Evolutionary conservation across 2,113 vertebrate genomes (phyloP), one percentile per base, ranked within the genome.

Genomic region (Nothocercus nigrocapillus): DNA sequence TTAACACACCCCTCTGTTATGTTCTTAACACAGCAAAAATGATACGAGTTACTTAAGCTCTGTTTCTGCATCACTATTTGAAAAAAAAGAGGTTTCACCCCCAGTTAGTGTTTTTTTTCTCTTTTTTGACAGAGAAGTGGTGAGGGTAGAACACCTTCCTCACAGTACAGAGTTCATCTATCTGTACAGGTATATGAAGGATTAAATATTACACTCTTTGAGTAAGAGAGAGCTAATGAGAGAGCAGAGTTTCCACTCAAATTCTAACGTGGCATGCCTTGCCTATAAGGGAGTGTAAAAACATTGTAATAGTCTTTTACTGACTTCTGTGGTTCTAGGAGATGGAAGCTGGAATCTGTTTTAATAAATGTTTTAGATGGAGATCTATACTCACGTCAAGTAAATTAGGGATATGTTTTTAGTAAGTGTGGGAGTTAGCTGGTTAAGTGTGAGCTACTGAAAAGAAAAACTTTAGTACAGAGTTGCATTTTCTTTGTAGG

Each of bases 401-500:
- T 19, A 32, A 90, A 85, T 20, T 18, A 77, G 5, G 3, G n/a
- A 17, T 51, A 32, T 84, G 32, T 61, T 94, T 93, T 93, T 77
- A 89, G 47, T 44, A 93, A 87, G 42, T 82, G 89, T 63, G 66
- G 94, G 86, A 89, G 34, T 93, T 87, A 77, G 45, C 67, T 80
- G 34, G 64, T 85, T 75, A 96, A 88, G 34, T 63, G 42, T 58
- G 72, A 53, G 82, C 73, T 88, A 94, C 91, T 45, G 62, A 77
- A 88, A 94, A 90, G 87, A 54, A 62, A 90, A 34, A 47, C 58
- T 47, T 63, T 10, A 28, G 25, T 70, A 30, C 68, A 70, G 62
- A 74, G 92, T 91, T 93, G 79, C 53, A 14, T 91, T 96, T 93
- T 51, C 72, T 94, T 94, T 95, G 70, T 93, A 86, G 85, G 68